Base-by-base conservation (phyloP, 2,113 vertebrate genomes). In the Calyptomena viridis region DNA sequence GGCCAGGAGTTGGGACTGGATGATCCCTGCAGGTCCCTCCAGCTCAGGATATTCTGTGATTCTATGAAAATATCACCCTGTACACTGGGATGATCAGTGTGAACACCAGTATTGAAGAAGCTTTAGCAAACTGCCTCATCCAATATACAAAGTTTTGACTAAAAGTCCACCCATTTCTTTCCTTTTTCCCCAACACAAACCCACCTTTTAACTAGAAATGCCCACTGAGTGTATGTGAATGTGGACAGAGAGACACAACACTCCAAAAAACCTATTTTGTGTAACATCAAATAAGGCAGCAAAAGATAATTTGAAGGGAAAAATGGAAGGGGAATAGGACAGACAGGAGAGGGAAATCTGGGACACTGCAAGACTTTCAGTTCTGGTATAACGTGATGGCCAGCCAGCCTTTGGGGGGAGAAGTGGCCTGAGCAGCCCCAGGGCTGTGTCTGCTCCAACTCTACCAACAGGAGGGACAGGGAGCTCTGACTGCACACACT, bases 391-490 rank as follows among this genome's bases (percentile, higher is more conserved):
- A 96, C 35, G 35, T 31, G 89, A 74, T 15, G 22, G 92, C 73
- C n/a, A n/a, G n/a, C n/a, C n/a, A 95, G 94, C 90, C 95, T 94
- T 89, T 19, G 71, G 95, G 84, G 92, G 93, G 81, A 92, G 96
- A 86, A 77, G 7, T 60, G 95, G 92, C 87, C 89, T 68, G 44
- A 94, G 89, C 84, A 88, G 13, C 42, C 42, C 42, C 23, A 15
- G 7, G 91, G 92, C 12, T 53, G 80, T 40, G 94, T 92, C 94
- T 94, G 94, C 94, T 67, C 28, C 89, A 46, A 13, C 93, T 69
- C 94, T 93, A 56, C 89, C 94, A 94, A 93, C 55, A 96, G 95
- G 87, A 67, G 81, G 79, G 30, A 74, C 84, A 89, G 77, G 44
- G 71, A 62, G 94, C 24, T 47, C 53, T 31, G 37, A 5, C 64